Percentiles rank a stretch among this genome's conserved stretches.
Conservation (phyloP, 2,113 vertebrate species). For the Acanthisitta chloris region DNA sequence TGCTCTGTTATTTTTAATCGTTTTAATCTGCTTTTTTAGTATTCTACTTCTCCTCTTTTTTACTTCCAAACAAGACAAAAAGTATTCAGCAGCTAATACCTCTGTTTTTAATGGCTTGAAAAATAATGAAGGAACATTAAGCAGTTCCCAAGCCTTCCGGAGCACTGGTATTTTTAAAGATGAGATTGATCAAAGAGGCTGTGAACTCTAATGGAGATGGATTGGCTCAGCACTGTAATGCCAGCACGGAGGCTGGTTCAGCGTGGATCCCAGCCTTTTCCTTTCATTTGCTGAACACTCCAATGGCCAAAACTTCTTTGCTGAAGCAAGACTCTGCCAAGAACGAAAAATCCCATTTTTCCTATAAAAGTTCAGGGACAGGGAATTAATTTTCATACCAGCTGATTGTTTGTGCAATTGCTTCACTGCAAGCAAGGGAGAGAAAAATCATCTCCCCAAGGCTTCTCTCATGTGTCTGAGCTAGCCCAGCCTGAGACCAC, state of each 20-base stretch:
- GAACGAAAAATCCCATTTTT: neutral
- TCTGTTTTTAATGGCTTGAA: conserved; percentile 29
- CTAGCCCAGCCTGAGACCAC: neutral
- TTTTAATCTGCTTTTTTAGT: conserved; percentile 32
- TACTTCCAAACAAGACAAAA: conserved; percentile 39
- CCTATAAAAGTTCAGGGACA: neutral
- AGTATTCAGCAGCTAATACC: conserved; percentile 22
- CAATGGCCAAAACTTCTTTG: neutral
- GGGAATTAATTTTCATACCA: neutral
- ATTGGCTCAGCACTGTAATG: neutral
- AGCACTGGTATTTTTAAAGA: conserved; percentile 48
- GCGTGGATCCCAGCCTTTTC: neutral
- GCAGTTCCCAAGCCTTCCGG: neutral
- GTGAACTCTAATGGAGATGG: conserved; percentile 53
- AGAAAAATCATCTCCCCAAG: neutral
- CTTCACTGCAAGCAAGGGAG: neutral
- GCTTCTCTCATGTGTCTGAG: neutral
- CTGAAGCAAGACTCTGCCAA: neutral
- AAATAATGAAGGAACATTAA: conserved; percentile 50
- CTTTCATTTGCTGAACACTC: neutral
- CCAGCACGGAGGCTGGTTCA: conserved; percentile 5
- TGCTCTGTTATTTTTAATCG: conserved; percentile 48
- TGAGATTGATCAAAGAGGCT: conserved; percentile 61
- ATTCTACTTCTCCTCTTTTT: neutral
- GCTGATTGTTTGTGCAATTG: neutral